Base-by-base conservation (phyloP, 2,888 invertebrate species). In the Poecilus cupreus region DNA sequence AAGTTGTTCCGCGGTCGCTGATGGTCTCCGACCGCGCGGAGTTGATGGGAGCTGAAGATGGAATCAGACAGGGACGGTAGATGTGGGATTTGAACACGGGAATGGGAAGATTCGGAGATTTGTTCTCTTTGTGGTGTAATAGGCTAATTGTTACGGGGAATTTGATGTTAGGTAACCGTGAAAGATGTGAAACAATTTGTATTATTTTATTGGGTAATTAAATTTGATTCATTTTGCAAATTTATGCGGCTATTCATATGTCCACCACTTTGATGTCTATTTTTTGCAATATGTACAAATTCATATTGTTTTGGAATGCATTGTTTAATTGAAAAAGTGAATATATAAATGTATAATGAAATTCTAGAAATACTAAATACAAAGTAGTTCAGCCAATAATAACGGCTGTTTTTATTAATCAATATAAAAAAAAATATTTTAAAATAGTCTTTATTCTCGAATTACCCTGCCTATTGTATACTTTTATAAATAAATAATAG, bases 1-100 rank as follows among this genome's bases (percentile, higher is more conserved):
- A 79, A 79, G 79, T 79, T 79, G 79, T 79, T 70, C 70, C 16
- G 46, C 26, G 60, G 64, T 68, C 64, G 64, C 64, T 4, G 32
- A 18, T 26, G 60, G n/a, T 60, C 60, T 60, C 18, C 54, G 22
- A 26, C 26, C 22, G 24, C 26, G 11, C 60, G 8, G n/a, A n/a
- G 43, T 13, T 43, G 43, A 43, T n/a, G 43, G 43, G 3, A 43
- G 43, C 10, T 43, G 51, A 51, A 51, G 51, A 51, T 10, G 10
- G 13, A 43, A 8, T 51, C 3, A 51, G 32, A 68, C 64, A 68
- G 64, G 64, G 64, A 68, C 64, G 64, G 24, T 37, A 37, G 13
- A 51, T 32, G 64, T 37, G 37, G 32, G 37, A 68, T 68, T 68
- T 68, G 32, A 32, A 32, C 32, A 32, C 32, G 51, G 18, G 13